Evolutionary conservation across 2,113 vertebrate genomes (phyloP), one percentile per base, ranked within the genome.

Genomic region (Crypturellus undulatus): DNA sequence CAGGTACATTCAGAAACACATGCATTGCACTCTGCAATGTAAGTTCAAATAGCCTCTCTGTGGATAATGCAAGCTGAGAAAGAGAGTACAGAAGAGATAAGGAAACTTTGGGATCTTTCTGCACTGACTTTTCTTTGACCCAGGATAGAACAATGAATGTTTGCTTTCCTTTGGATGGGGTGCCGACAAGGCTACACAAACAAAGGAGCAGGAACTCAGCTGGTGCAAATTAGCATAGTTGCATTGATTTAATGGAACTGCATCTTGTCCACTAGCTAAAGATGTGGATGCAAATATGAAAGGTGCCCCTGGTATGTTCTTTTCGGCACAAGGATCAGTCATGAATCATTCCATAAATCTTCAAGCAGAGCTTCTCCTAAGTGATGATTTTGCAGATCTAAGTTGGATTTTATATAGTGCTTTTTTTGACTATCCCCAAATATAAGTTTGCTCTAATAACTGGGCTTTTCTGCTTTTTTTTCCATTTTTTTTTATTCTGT

Each of bases 151-250:
- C 90, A 92, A 86, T 76, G 93, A 96, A 81, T 96, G 96, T 97
- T 96, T 96, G 94, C 93, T 96, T 97, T 97, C 92, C 47, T 79
- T 97, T 88, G 79, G 76, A 97, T 92, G 72, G 94, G 93, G 92
- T 96, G 92, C 95, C 54, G 62, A 87, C 81, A 94, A 93, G 95
- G 95, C 94, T 96, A 95, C 36, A 72, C 83, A 97, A 97, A 96
- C 87, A 96, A 95, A 96, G 94, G 60, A 90, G 90, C 69, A 95
- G 69, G 92, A 93, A 60, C 52, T 96, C 95, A 96, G 94, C 96
- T 96, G 94, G 92, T 93, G 79, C 93, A 95, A 96, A 96, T 97
- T 95, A 97, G 82, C 70, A 90, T 52, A 94, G 56, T 91, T 81
- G 51, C 90, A 78, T 5, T 76, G 84, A 80, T 72, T 92, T 88